Base-by-base conservation (phyloP, 2,113 vertebrate genomes). In the Coracopsis vasa region DNA sequence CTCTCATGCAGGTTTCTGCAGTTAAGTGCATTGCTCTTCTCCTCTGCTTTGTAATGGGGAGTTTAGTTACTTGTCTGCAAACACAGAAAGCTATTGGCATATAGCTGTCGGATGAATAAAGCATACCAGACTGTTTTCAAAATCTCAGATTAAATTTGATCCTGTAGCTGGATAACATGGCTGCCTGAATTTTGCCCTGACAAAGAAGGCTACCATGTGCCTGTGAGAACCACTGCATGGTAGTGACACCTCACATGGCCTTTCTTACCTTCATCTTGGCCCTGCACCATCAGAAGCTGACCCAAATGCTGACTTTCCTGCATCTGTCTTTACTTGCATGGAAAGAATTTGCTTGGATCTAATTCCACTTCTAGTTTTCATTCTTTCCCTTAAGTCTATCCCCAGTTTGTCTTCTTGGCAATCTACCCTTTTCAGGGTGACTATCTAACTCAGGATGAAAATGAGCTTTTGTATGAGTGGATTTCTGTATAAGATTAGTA, bases 151-250 rank as follows among this genome's bases (percentile, higher is more conserved):
- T 65, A 28, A 42, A 70, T 79, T 54, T 82, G 45, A 35, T 77
- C 25, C 41, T 28, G 15, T n/a, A 58, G 17, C 53, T 56, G 42
- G 29, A 23, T 73, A 25, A 50, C 23, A 6, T 24, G 41, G 23
- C 70, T 78, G 53, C 42, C 53, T 60, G 53, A 58, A 35, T 47
- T 73, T 51, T 64, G 33, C 37, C 20, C 65, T 33, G 42, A 53
- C 12, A 28, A 42, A 27, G 10, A 29, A 24, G 47, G 11, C 25
- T 64, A 10, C 21, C 10, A 42, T 51, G 33, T 42, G 16, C 29
- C 47, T 6, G 5, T 0, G 42, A 80, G 64, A 81, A 44, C 3
- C 4, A 4, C 24, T 31, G 4, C 1, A 0, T 4, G 13, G 41
- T 4, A 4, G 37, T 48, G 56, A 45, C 1, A 5, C 27, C 8